Base-by-base conservation (phyloP, 2,797 vertebrate species). In the Sardinella longiceps region DNA sequence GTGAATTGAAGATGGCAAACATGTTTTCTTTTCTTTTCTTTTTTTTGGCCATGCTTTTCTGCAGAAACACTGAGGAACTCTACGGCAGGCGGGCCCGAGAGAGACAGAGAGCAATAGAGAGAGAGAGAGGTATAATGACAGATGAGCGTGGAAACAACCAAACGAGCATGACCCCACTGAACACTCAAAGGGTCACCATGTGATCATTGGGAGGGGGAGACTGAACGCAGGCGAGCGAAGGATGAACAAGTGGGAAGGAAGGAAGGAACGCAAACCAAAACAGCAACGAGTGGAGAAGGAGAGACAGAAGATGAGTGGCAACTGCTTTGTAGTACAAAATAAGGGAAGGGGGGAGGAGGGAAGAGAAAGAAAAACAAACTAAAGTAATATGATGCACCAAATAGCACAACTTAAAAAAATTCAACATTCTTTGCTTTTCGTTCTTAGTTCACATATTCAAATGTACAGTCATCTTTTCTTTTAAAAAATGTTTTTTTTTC, bases 391-490 rank as follows among this genome's bases (percentile, higher is more conserved):
- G 90, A 91, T 87, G 91, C 91, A 92, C 91, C 83, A 77, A 91
- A 91, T 84, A 92, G 88, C 81, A 92, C 89, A 93, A 92, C 90
- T 89, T 86, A 87, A 92, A 85, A 90, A 92, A 88, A 86, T 90
- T 90, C 87, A 90, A 89, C 86, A 92, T 81, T 89, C 87, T 90
- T 77, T 88, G 88, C 90, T 92, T 87, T 84, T 83, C 86, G 53
- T 84, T 83, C 86, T 53, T 90, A 88, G 81, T 89, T 90, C 89
- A 94, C 93, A 93, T 84, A 85, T 90, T 90, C 91, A 91, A 91
- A 83, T 58, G 63, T 89, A 93, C 90, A 94, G 89, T 86, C 83
- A 85, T 84, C 37, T 77, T 77, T 77, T 77, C n/a, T 37, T 23
- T 39, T 89, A 85, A 88, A 87, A 89, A 63, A 82, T 83, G 88